Conservation (phyloP, 2,113 vertebrate species). For the Pandion haliaetus region DNA sequence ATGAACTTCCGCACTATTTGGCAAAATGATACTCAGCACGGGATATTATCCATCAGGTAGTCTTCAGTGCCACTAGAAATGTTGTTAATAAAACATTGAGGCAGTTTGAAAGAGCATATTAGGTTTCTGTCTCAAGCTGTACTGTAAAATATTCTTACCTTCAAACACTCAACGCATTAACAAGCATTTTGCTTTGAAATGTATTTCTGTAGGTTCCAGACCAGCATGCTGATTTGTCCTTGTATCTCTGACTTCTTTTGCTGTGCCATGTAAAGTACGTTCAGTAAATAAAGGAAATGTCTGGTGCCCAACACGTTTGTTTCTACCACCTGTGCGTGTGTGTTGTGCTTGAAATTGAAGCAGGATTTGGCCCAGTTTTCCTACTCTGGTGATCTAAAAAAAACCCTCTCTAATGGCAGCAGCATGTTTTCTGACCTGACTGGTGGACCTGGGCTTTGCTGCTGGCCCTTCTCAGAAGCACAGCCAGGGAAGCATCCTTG, state of each 20-base stretch:
- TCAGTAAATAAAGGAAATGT: neutral
- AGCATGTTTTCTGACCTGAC: neutral
- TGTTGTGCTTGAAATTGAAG: neutral
- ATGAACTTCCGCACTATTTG: neutral
- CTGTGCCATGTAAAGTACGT: neutral
- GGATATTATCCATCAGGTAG: neutral
- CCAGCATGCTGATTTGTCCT: neutral
- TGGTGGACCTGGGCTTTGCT: neutral
- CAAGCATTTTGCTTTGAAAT: neutral
- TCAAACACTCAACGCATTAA: neutral
- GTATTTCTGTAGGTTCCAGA: neutral
- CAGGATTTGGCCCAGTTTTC: neutral
- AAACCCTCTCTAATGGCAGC: rapidly evolving
- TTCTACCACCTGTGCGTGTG: neutral
- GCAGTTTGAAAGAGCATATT: neutral
- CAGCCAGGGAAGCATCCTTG: neutral
- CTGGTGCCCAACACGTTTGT: rapidly evolving
- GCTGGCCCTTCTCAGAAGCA: neutral
- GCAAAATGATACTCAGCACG: neutral
- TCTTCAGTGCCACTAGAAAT: neutral
- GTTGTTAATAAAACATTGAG: conserved; percentile 56
- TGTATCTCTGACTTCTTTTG: neutral
- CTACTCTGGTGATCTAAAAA: neutral
- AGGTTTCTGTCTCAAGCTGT: conserved; percentile 10
- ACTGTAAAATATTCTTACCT: neutral